Base-by-base conservation (phyloP, 2,113 vertebrate genomes). In the Seriola aureovittata region DNA sequence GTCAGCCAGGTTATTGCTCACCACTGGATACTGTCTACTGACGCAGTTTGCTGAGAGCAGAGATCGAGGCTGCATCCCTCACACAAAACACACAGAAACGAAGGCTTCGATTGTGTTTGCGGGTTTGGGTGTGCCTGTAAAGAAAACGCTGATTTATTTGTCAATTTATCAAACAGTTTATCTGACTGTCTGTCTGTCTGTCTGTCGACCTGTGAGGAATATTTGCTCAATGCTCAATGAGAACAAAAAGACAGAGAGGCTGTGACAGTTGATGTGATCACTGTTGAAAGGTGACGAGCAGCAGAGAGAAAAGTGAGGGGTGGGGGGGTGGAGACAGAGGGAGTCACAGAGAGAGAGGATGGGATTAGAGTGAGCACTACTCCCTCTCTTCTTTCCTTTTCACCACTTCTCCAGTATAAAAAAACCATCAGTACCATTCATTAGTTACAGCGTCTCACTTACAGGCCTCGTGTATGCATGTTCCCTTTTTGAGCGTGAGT, bases 271-370 rank as follows among this genome's bases (percentile, higher is more conserved):
- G 55, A 78, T 69, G 77, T 19, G 46, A 72, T 86, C n/a, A 52
- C 78, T 78, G 67, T 60, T 81, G 78, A 88, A 62, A 90, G 74
- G 44, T 89, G 85, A 87, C 55, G 82, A 85, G 79, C 69, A 75
- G 63, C 62, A 54, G 83, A 59, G 73, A 83, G 88, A 36, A 42
- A 75, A 34, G 73, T 1, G 81, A 71, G 84, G 34, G 34, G 34
- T 36, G 34, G 34, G 84, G 78, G 81, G 78, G 84, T 12, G 68
- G 69, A 73, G 66, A 67, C 11, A 16, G 64, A 55, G 54, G 73
- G 68, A 59, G 82, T 32, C 17, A 50, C 11, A 32, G 34, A 52
- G 32, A 80, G 64, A 83, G 62, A 32, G 57, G 80, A 58, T 71
- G 80, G 72, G 73, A 68, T 82, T 70, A 48, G 80, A 79, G 66